Base-by-base conservation (phyloP, 2,113 vertebrate species). In the Syrrhaptes paradoxus region DNA sequence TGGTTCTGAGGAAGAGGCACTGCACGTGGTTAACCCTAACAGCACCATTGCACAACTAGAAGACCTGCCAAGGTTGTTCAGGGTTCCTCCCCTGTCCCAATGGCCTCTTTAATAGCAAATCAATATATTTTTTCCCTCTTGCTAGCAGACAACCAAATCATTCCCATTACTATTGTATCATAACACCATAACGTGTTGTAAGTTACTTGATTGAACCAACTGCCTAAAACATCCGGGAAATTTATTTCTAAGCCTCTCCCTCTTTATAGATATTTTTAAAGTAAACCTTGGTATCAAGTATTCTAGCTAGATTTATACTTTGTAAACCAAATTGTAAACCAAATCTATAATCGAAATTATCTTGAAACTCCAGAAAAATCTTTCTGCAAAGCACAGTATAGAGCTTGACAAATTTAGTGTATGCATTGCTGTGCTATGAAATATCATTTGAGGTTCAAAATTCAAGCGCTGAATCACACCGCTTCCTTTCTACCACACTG, bases 11-110 rank as follows among this genome's bases (percentile, higher is more conserved):
- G 38, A 68, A 81, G 15, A 66, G 8, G 63, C 22, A 46, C 6
- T 3, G 38, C 15, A 2, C 10, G 6, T 13, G 28, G 31, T 24
- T 68, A 76, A 85, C 49, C 11, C 55, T 17, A 31, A 17, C 61
- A 46, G 9, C 57, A 85, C 22, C 49, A 71, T 0, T 10, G 41
- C 18, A 67, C 12, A 51, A 38, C 3, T 0, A 20, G 22, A 67
- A 62, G 5, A 66, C 19, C 25, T 75, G 36, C 11, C 57, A 87
- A 63, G 34, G n/a, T 3, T 55, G 19, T 21, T 55, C 45, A 55
- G 61, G 26, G 13, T 2, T 32, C 8, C 11, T 7, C 3, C 5
- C 41, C 41, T 41, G 41, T 20, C 26, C 11, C 16, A 71, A 52
- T n/a, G 9, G 29, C 32, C 25, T 78, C 73, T 54, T 80, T 4